These are phyloP conservation scores for Bombus confusus DNA, from an alignment of 1,140 invertebrate genomes.

Conservation along the genomic window DNA sequence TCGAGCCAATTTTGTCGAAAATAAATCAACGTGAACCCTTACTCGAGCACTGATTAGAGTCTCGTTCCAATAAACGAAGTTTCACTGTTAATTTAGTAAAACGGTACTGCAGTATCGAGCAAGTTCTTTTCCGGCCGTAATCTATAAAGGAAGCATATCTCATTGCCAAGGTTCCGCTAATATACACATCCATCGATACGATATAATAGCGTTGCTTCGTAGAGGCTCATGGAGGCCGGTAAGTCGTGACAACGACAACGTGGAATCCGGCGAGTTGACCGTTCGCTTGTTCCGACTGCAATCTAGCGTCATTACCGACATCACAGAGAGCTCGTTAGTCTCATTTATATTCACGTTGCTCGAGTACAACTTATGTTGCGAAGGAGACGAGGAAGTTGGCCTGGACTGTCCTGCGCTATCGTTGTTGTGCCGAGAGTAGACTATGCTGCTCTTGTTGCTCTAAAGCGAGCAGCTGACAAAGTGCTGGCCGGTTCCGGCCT, in stretches of 20 bases:
- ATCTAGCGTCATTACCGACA: constrained; percentile 82
- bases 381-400: constrained; percentile 62
- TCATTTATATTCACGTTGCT: constrained; percentile 80
- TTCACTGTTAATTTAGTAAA: not conserved
- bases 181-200: constrained; percentile 22
- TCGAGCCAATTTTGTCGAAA: too few relatives aligned
- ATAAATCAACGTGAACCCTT: too few relatives aligned
- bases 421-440: constrained; percentile 27
- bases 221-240: not conserved
- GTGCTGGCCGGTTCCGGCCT: constrained; percentile 30
- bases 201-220: not conserved
- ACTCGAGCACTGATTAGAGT: too few relatives aligned
- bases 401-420: constrained; percentile 49
- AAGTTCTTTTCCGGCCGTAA: not conserved
- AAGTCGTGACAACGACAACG: constrained; percentile 61
- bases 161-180: constrained; percentile 14
- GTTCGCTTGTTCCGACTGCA: constrained; percentile 66
- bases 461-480: constrained; percentile 29
- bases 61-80: not conserved
- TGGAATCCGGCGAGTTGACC: constrained; percentile 56
- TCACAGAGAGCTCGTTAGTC: constrained; percentile 82
- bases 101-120: not conserved
- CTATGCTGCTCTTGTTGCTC: constrained; percentile 28
- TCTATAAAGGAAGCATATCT: not conserved
- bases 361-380: constrained; percentile 59